A percentile compares a stretch with the other conserved stretches of the same genome.
Evolutionary conservation across 2,888 invertebrate species (phyloP).

Genomic region (Polyommatus iphigenia): DNA sequence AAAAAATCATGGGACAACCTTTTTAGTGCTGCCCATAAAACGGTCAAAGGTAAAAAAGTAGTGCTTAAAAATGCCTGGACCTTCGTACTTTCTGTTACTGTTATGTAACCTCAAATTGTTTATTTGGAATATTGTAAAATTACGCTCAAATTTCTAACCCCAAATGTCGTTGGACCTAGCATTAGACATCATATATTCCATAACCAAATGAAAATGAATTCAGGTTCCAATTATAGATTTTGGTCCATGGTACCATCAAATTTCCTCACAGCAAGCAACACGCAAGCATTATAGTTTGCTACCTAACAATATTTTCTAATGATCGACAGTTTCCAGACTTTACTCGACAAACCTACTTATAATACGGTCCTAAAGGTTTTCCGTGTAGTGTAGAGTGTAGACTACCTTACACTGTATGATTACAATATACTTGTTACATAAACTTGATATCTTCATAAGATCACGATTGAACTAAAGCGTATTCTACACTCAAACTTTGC

Average conservation of each 20-base stretch:
- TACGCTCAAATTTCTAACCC: no score
- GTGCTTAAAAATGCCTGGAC: background rate
- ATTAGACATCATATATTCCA: no score
- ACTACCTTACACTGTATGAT: background rate
- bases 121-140: no score
- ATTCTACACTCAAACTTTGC: background rate
- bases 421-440: background rate
- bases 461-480: background rate
- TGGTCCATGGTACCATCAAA: no score
- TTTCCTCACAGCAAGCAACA: no score
- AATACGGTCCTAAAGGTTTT: slow-evolving; percentile 1
- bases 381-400: background rate
- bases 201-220: no score
- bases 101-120: background rate
- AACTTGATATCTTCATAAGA: background rate
- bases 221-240: no score
- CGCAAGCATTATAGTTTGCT: no score
- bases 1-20: background rate
- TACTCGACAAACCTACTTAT: background rate
- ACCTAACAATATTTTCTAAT: no score
- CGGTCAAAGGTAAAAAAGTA: background rate
- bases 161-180: no score
- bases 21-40: background rate
- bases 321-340: no score
- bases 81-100: background rate